These are phyloP conservation scores for Pollachius pollachius DNA, from an alignment of 2,113 vertebrate species.

Conservation along the genomic window DNA sequence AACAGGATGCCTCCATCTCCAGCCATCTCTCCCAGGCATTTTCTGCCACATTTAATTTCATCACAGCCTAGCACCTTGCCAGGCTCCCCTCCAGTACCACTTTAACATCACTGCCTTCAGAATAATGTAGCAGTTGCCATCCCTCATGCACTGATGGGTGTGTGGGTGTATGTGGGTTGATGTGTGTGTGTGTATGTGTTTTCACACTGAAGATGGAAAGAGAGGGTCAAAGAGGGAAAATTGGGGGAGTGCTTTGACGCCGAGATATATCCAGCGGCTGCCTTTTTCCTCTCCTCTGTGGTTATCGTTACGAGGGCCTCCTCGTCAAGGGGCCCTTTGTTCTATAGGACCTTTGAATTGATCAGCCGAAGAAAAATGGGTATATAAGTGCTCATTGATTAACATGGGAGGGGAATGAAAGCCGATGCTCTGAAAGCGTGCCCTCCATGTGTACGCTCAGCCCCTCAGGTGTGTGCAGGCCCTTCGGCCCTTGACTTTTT, in stretches of 20 bases:
- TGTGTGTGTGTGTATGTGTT: background rate
- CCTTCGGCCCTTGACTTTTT: too few species aligned
- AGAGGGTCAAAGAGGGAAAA: background rate
- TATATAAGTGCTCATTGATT: too few species aligned
- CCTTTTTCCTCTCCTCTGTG: too few species aligned
- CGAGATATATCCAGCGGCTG: too few species aligned
- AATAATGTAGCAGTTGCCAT: slow-evolving; percentile 47
- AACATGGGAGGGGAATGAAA: too few species aligned
- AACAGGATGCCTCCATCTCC: slow-evolving; percentile 62
- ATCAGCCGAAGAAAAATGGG: too few species aligned
- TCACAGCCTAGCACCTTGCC: slow-evolving; percentile 41
- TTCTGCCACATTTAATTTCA: slow-evolving; percentile 61
- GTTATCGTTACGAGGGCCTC: background rate
- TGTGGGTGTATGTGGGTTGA: slow-evolving; percentile 24
- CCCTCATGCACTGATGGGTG: slow-evolving; percentile 30
- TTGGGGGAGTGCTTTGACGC: too few species aligned
- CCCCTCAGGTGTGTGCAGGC: too few species aligned
- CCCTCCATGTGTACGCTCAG: too few species aligned
- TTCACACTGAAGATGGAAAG: background rate
- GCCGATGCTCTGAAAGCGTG: too few species aligned
- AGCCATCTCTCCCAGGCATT: slow-evolving; percentile 62
- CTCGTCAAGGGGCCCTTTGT: background rate
- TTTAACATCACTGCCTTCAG: slow-evolving; percentile 23
- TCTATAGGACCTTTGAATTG: too few species aligned
- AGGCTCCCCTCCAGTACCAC: slow-evolving; percentile 35